Conservation (phyloP, 2,888 invertebrate genomes). For the Dolichomitus sp. region DNA sequence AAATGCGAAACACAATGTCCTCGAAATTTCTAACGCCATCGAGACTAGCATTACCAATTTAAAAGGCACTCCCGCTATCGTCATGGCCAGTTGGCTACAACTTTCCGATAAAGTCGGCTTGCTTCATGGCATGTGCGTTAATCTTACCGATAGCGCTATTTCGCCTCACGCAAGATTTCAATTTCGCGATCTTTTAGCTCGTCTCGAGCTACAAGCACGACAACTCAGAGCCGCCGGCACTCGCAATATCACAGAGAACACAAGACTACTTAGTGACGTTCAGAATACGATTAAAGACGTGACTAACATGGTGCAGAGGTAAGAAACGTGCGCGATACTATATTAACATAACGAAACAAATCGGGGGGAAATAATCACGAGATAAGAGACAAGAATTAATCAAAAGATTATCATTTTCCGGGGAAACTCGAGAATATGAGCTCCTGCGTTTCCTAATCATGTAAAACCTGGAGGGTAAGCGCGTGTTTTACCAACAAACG, state of each 20-base stretch:
- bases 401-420: conserved; percentile 30
- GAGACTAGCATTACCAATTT: conserved; percentile 90
- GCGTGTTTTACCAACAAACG: conserved; percentile 3
- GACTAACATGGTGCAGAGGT: conserved; percentile 92
- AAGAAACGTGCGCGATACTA: conserved; percentile 68
- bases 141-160: conserved; percentile 92
- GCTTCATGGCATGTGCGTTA: conserved; percentile 93
- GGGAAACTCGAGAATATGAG: conserved; percentile 33
- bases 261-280: conserved; percentile 91
- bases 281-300: conserved; percentile 91
- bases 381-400: neutral
- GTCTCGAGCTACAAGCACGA: conserved; percentile 91
- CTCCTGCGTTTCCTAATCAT: conserved; percentile 58
- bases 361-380: neutral
- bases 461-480: conserved; percentile 51
- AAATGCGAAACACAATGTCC: conserved; percentile 86
- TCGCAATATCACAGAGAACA: conserved; percentile 90
- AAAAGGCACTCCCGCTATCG: conserved; percentile 87
- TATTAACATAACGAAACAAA: neutral
- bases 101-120: conserved; percentile 93
- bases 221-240: conserved; percentile 91
- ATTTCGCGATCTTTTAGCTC: conserved; percentile 91
- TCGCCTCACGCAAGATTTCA: conserved; percentile 96
- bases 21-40: conserved; percentile 90
- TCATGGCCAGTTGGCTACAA: conserved; percentile 92